Evolutionary conservation across 2,113 vertebrate genomes (phyloP).

Genomic region (Loxodonta africana): DNA sequence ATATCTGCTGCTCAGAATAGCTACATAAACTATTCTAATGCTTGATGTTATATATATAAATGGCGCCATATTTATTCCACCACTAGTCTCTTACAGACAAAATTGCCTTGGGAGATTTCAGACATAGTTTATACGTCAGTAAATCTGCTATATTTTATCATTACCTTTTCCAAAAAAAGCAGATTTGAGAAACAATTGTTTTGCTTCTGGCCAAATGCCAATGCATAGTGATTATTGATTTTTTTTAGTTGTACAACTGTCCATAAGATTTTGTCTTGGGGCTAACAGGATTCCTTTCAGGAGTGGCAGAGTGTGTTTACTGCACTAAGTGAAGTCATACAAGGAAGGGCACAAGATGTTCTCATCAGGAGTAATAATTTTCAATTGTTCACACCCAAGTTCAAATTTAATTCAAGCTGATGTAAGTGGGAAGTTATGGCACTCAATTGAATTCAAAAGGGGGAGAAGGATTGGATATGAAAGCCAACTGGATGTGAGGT

Average conservation of each 20-base stretch:
- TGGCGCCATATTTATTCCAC: neutral
- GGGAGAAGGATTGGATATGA: neutral
- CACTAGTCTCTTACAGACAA: neutral
- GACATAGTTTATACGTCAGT: slow-evolving; percentile 5
- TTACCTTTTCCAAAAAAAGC: slow-evolving; percentile 48
- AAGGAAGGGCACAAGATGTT: neutral
- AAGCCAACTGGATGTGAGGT: neutral
- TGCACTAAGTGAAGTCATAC: neutral
- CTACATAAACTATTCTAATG: neutral
- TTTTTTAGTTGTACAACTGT: neutral
- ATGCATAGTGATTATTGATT: slow-evolving; percentile 68
- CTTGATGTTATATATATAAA: slow-evolving; percentile 36
- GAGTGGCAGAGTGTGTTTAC: neutral
- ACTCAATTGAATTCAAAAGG: slow-evolving; percentile 44
- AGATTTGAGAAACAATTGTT: slow-evolving; percentile 56
- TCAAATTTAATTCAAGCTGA: slow-evolving; percentile 35
- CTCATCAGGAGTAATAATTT: slow-evolving; percentile 1
- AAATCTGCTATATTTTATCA: slow-evolving; percentile 26
- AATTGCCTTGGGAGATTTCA: slow-evolving; percentile 55
- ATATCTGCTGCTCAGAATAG: slow-evolving; percentile 41
- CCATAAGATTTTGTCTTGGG: slow-evolving; percentile 25
- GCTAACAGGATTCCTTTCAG: neutral
- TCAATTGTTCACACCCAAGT: slow-evolving; percentile 7
- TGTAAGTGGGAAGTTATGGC: slow-evolving; percentile 5
- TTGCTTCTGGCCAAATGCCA: slow-evolving; percentile 63